A percentile compares a stretch with the other conserved stretches of the same genome.
These are phyloP conservation scores for Xanthia togata DNA, from an alignment of 2,888 invertebrate genomes.

Conservation along the genomic window DNA sequence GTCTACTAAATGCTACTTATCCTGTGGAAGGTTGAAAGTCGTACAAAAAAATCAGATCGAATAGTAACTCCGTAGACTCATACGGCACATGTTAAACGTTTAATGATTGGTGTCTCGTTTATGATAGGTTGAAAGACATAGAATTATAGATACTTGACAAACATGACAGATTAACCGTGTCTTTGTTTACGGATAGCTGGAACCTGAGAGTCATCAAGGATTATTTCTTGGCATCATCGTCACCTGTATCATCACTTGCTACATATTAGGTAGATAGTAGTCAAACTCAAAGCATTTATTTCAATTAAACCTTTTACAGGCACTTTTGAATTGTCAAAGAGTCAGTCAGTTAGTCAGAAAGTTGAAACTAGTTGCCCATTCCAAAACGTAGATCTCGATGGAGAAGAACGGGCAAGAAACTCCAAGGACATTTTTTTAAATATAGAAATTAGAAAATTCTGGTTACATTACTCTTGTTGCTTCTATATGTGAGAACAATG, in stretches of 20 bases:
- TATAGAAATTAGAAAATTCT: too few relatives aligned
- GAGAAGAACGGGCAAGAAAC: too few relatives aligned
- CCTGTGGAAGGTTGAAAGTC: slow-evolving; percentile 52
- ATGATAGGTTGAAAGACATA: not conserved
- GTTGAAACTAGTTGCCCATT: too few relatives aligned
- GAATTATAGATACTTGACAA: not conserved
- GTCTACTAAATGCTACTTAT: slow-evolving; percentile 57
- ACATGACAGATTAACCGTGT: not conserved
- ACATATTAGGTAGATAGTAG: not conserved
- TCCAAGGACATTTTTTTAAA: too few relatives aligned
- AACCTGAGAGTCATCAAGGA: too few relatives aligned
- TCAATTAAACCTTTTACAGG: too few relatives aligned
- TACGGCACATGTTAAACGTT: slow-evolving; percentile 5
- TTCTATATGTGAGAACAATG: too few relatives aligned
- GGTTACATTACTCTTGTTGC: too few relatives aligned
- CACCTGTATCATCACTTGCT: not conserved
- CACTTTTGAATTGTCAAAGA: too few relatives aligned
- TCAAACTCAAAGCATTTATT: too few relatives aligned
- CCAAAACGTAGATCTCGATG: too few relatives aligned
- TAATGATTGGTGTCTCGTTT: slow-evolving; percentile 21
- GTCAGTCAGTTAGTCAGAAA: too few relatives aligned
- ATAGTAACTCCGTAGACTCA: slow-evolving; percentile 38
- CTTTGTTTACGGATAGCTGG: not conserved
- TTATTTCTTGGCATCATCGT: not conserved
- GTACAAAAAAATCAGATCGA: slow-evolving; percentile 64